Evolutionary conservation across 30 jellyfish, hydroid and myxozoan genomes (phyloP).

Genomic region (Cassiopea xamachana): DNA sequence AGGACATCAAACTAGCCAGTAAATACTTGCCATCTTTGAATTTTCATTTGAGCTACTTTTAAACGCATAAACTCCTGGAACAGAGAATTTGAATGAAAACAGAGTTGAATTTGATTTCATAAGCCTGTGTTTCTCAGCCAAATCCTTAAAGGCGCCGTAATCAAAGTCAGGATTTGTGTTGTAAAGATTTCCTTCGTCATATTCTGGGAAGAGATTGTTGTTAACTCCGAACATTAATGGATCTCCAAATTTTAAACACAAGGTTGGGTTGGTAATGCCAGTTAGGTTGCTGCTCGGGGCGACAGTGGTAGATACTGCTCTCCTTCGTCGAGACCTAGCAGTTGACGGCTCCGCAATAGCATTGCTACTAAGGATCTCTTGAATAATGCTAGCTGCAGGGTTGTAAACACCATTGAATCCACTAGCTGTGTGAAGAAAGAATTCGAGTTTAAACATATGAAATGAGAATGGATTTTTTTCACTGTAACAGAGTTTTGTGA

Average conservation of each 20-base stretch:
- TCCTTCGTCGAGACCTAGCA: constrained; percentile 73
- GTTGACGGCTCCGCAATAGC: constrained; percentile 14
- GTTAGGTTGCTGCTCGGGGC: constrained; percentile 74
- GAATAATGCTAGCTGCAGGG: constrained; percentile 76
- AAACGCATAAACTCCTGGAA: constrained; percentile 93
- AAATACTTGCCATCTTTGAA: constrained; percentile 69
- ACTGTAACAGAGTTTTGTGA: too few relatives aligned
- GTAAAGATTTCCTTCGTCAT: constrained; percentile 87
- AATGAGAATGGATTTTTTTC: too few relatives aligned
- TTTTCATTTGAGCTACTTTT: constrained; percentile 72
- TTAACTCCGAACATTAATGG: constrained; percentile 86
- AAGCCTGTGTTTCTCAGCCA: constrained; percentile 81
- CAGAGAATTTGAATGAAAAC: constrained; percentile 81
- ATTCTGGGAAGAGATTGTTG: constrained; percentile 83
- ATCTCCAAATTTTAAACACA: constrained; percentile 80
- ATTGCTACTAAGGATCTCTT: constrained; percentile 59
- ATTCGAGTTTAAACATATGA: neutral
- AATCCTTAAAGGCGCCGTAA: constrained; percentile 89
- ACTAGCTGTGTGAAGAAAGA: constrained; percentile 21
- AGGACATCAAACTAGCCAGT: neutral
- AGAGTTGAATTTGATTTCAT: constrained; percentile 81
- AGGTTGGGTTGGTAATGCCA: constrained; percentile 89
- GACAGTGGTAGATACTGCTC: constrained; percentile 61
- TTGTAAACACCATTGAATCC: constrained; percentile 86
- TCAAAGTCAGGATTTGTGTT: constrained; percentile 93